Conservation (phyloP, 2,888 invertebrate genomes). For the Flexamia atlantica region DNA sequence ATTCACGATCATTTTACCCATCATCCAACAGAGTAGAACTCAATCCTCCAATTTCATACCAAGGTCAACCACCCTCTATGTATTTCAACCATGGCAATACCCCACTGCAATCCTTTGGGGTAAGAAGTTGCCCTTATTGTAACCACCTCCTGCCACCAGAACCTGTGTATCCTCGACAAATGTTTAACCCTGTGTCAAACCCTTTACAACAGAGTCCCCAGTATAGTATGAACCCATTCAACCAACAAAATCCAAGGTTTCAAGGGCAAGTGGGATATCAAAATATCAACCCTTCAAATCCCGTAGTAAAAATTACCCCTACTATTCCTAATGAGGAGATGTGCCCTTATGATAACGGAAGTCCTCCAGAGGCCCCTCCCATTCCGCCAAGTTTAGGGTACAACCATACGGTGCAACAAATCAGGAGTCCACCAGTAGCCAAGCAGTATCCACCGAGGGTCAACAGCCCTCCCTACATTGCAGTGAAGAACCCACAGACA, state of each 20-base stretch:
- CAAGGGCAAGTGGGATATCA: not conserved
- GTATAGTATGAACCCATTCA: not conserved
- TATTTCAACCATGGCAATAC: not conserved
- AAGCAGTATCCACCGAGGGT: not conserved
- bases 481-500: not conserved
- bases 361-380: not conserved
- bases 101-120: not conserved
- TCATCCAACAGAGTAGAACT: not conserved
- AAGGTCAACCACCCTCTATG: not conserved
- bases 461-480: not conserved
- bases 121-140: conserved; percentile 2
- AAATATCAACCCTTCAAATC: not conserved
- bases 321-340: not conserved
- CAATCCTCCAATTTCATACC: not conserved
- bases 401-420: not conserved
- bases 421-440: not conserved
- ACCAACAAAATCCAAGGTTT: not conserved
- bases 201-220: not conserved
- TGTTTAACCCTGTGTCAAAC: not conserved
- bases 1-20: not conserved
- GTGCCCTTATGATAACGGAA: conserved; percentile 9
- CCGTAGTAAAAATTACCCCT: not conserved
- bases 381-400: not conserved
- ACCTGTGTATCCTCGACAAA: not conserved
- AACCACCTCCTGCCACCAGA: not conserved